Conservation (phyloP, 2,888 invertebrate species). For the Stictocephala bisonia region DNA sequence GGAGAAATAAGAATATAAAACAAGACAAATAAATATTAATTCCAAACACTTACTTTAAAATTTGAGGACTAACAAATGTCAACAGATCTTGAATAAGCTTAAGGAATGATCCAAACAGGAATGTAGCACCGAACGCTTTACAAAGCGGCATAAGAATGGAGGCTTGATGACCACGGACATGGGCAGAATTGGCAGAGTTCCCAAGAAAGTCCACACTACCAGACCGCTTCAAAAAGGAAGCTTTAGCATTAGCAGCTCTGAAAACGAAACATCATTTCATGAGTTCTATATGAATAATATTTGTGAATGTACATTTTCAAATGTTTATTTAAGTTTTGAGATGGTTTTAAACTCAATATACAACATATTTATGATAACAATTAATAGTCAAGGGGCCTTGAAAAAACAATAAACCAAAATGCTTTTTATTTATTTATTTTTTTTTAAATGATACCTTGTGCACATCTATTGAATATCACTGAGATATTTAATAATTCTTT, state of each 20-base stretch:
- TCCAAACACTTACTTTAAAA: slow-evolving; percentile 77
- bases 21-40: neutral
- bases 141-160: slow-evolving; percentile 87
- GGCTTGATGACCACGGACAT: slow-evolving; percentile 67
- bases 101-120: slow-evolving; percentile 84
- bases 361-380: too few species aligned
- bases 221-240: slow-evolving; percentile 72
- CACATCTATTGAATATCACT: too few species aligned
- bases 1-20: neutral
- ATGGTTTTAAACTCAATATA: too few species aligned
- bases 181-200: neutral
- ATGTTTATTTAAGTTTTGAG: too few species aligned
- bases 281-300: too few species aligned
- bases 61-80: slow-evolving; percentile 90
- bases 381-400: too few species aligned
- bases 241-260: slow-evolving; percentile 11
- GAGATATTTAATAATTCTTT: too few species aligned
- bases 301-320: too few species aligned
- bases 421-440: too few species aligned
- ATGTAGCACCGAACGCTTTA: slow-evolving; percentile 88
- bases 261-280: neutral
- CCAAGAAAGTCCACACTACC: slow-evolving; percentile 76
- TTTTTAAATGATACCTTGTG: too few species aligned
- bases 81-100: slow-evolving; percentile 86
- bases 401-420: too few species aligned